Evolutionary conservation across 2,888 invertebrate species (phyloP).

Genomic region (Macaria notata): DNA sequence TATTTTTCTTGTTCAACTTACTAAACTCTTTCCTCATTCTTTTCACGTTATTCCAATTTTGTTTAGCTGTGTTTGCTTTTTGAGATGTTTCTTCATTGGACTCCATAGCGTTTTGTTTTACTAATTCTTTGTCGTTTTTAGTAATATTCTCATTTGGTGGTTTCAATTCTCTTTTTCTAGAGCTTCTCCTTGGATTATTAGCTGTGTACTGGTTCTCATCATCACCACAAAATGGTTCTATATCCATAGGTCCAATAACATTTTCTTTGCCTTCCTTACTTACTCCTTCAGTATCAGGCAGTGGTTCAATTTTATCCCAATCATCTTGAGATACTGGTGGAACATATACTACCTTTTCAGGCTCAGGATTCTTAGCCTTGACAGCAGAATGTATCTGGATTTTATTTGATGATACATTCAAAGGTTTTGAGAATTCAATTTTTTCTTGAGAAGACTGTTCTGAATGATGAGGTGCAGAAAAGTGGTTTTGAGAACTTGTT

Average conservation of each 20-base stretch:
- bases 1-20: constrained; percentile 63
- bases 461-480: constrained; percentile 57
- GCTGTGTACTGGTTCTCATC: constrained; percentile 56
- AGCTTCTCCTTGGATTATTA: constrained; percentile 63
- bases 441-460: constrained; percentile 49
- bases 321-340: constrained; percentile 57
- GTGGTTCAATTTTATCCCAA: constrained; percentile 71
- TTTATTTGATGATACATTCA: constrained; percentile 52
- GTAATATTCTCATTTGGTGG: constrained; percentile 36
- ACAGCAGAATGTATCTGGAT: constrained; percentile 55
- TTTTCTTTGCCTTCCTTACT: constrained; percentile 47
- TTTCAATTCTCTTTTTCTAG: constrained; percentile 55
- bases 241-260: constrained; percentile 53
- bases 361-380: constrained; percentile 36
- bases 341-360: constrained; percentile 46
- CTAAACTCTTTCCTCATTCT: constrained; percentile 74
- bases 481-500: constrained; percentile 67
- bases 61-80: constrained; percentile 50
- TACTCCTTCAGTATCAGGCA: constrained; percentile 53
- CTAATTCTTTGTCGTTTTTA: constrained; percentile 35
- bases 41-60: constrained; percentile 71
- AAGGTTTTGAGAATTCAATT: constrained; percentile 31
- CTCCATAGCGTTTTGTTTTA: constrained; percentile 48
- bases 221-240: constrained; percentile 54
- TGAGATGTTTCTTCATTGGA: constrained; percentile 49